Evolutionary conservation across 2,797 vertebrate genomes (phyloP).

Genomic region (Danio albolineatus): DNA sequence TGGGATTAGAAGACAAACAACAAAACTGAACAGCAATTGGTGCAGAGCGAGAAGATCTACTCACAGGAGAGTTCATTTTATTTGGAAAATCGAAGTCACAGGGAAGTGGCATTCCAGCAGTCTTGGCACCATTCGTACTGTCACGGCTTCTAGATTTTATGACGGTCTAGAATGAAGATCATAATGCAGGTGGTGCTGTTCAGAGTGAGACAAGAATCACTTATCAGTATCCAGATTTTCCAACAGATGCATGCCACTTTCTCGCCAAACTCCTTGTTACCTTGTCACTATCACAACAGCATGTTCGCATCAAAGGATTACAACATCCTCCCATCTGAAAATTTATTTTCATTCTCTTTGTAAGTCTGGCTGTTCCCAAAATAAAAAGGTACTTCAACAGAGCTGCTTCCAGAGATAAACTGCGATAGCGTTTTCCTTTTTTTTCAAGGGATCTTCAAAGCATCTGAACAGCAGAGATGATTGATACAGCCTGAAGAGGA

Average conservation of each 20-base stretch:
- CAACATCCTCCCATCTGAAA: slow-evolving; percentile 45
- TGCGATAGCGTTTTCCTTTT: slow-evolving; percentile 24
- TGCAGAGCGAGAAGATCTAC: neutral
- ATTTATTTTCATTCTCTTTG: slow-evolving; percentile 52
- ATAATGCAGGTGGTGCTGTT: slow-evolving; percentile 9
- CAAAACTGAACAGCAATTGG: neutral
- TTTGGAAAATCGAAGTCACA: neutral
- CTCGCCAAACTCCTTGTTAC: slow-evolving; percentile 35
- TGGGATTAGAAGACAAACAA: slow-evolving; percentile 19
- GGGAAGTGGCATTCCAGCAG: neutral
- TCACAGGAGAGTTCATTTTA: neutral
- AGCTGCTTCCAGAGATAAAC: slow-evolving; percentile 49
- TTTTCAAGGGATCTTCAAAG: slow-evolving; percentile 42
- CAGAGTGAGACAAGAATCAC: slow-evolving; percentile 3
- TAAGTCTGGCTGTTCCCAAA: slow-evolving; percentile 51
- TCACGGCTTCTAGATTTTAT: neutral
- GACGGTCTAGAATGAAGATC: slow-evolving; percentile 2
- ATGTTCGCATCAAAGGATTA: slow-evolving; percentile 49
- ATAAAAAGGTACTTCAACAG: slow-evolving; percentile 48
- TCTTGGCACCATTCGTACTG: neutral
- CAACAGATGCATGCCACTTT: slow-evolving; percentile 44
- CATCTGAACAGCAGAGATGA: slow-evolving; percentile 59
- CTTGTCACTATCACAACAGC: slow-evolving; percentile 36
- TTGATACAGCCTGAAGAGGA: slow-evolving; percentile 66
- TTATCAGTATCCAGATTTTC: slow-evolving; percentile 26